Percentiles rank a stretch among this genome's conserved stretches.
Evolutionary conservation across 1,140 invertebrate genomes (phyloP).

Genomic region (Cotesia chilonis): DNA sequence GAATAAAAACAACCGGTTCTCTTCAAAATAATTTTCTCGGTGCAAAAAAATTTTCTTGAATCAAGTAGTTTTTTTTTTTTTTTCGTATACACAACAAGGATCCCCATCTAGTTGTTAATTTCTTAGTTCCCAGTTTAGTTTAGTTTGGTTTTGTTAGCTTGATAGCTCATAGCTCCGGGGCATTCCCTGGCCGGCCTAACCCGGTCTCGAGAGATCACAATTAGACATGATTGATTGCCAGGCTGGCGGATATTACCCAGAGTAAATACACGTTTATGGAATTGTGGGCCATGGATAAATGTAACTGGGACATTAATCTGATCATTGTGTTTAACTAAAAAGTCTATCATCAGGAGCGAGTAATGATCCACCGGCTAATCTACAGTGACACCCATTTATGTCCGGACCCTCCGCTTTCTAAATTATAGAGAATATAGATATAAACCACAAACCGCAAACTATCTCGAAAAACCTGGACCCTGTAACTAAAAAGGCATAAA

Average conservation of each 20-base stretch:
- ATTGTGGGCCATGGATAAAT: constrained; percentile 29
- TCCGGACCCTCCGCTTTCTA: too few species aligned
- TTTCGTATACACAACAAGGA: too few species aligned
- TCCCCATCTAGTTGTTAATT: too few species aligned
- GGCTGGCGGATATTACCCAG: constrained; percentile 22
- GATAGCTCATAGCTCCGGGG: constrained; percentile 19
- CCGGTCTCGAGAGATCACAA: constrained; percentile 31
- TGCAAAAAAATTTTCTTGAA: constrained; percentile 1
- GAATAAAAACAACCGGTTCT: not conserved
- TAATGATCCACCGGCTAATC: constrained; percentile 20
- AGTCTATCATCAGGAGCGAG: constrained; percentile 32
- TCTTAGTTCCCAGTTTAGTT: not conserved
- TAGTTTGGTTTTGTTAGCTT: not conserved
- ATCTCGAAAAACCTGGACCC: too few species aligned
- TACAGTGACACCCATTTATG: constrained; percentile 22
- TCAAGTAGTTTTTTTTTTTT: not conserved
- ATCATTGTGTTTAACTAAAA: constrained; percentile 27
- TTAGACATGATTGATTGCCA: constrained; percentile 37
- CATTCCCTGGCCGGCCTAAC: constrained; percentile 18
- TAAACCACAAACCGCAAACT: too few species aligned
- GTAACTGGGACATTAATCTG: constrained; percentile 25
- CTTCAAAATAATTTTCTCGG: not conserved
- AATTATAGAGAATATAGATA: too few species aligned
- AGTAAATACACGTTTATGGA: constrained; percentile 34
- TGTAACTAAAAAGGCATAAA: constrained; percentile 4